Percentiles rank a stretch among this genome's conserved stretches.
Conservation (phyloP, 2,888 invertebrate genomes). For the Drosophila borealis region DNA sequence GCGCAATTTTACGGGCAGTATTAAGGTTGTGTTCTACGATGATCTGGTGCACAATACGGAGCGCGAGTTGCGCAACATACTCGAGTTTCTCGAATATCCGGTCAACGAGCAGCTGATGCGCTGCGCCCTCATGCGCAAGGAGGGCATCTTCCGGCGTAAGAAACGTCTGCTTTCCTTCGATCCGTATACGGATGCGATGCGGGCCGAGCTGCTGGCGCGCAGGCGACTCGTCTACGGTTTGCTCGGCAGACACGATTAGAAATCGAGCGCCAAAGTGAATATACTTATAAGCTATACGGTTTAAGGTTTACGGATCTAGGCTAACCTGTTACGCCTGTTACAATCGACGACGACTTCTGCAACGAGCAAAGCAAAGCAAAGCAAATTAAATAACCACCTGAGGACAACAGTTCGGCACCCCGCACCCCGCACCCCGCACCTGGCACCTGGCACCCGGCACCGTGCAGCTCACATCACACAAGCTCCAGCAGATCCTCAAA, state of each 20-base stretch:
- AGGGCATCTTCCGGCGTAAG: constrained; percentile 90
- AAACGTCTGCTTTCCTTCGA: constrained; percentile 89
- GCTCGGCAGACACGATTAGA: constrained; percentile 68
- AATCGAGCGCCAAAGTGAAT: not conserved
- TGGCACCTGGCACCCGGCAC: not conserved
- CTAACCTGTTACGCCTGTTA: not conserved
- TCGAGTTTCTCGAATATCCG: constrained; percentile 87
- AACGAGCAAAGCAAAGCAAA: constrained; percentile 31
- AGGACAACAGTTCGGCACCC: constrained; percentile 11
- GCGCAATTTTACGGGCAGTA: constrained; percentile 88
- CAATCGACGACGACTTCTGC: constrained; percentile 3
- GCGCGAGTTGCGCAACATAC: constrained; percentile 86
- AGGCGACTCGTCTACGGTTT: constrained; percentile 86
- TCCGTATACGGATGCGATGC: constrained; percentile 89
- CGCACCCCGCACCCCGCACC: not conserved
- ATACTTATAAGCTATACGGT: not conserved
- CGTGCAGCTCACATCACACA: not conserved
- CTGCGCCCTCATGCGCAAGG: constrained; percentile 87
- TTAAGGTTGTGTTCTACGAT: constrained; percentile 90
- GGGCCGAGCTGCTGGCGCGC: constrained; percentile 84
- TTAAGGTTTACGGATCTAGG: not conserved
- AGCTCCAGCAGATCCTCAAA: constrained; percentile 1
- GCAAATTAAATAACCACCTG: constrained; percentile 39
- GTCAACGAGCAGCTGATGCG: constrained; percentile 86
- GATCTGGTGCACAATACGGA: constrained; percentile 88